phyloP scores from a whole-genome alignment of 2,113 vertebrate genomes.

The Brachyhypopomus occidentalis region DNA sequence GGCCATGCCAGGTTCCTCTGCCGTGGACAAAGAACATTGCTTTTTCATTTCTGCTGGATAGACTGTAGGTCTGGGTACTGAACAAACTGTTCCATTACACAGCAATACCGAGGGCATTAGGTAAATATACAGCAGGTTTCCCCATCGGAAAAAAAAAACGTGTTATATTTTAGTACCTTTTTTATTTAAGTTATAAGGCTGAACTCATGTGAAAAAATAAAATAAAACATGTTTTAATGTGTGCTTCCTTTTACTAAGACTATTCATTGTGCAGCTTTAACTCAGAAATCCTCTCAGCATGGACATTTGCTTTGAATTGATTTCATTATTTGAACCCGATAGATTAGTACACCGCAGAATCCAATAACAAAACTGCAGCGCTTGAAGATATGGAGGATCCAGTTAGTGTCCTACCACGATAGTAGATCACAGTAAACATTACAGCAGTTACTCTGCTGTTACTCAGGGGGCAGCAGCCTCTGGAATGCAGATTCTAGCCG shows the following conservation, averaged over 20 bases:
- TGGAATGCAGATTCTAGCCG: neutral
- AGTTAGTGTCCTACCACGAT: neutral
- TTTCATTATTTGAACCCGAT: neutral
- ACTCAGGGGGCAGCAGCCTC: neutral
- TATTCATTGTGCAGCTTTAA: neutral
- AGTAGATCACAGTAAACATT: neutral
- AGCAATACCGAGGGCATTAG: neutral
- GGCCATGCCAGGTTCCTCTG: constrained; percentile 8
- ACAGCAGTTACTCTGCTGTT: neutral
- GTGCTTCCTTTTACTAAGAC: neutral
- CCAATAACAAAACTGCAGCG: neutral
- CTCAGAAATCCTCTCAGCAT: neutral
- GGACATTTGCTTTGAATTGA: neutral
- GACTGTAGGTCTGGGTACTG: neutral
- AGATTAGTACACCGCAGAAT: neutral
- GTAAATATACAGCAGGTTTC: neutral
- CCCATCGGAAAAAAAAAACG: too few relatives aligned
- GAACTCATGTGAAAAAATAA: neutral
- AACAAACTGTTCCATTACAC: neutral
- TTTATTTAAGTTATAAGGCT: neutral
- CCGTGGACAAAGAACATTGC: constrained; percentile 31
- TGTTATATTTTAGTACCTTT: neutral
- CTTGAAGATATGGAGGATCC: neutral
- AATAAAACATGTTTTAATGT: neutral
- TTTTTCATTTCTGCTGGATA: constrained; percentile 3